phyloP scores from a whole-genome alignment of 1,140 invertebrate genomes.

The Atopsyche davidsoni region DNA sequence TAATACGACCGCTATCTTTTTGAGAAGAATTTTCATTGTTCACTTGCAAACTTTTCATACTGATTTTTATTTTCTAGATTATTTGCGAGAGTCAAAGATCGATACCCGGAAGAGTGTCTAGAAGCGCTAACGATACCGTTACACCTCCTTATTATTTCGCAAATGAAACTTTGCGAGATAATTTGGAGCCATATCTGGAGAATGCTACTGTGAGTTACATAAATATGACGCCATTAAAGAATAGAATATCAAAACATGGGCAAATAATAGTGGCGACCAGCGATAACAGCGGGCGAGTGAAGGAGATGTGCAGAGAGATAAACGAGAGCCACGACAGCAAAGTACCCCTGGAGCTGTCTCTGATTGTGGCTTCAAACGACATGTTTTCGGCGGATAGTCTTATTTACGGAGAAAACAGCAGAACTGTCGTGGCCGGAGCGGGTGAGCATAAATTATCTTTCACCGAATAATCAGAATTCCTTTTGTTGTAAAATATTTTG shows the following conservation, averaged over 20 bases:
- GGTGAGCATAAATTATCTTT: conserved; percentile 19
- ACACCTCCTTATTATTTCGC: no score
- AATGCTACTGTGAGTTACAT: conserved; percentile 22
- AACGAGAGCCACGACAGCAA: conserved; percentile 20
- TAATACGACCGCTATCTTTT: no score
- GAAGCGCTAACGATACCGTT: conserved; percentile 8
- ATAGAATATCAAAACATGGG: no score
- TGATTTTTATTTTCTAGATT: conserved; percentile 32
- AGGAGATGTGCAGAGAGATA: conserved; percentile 25
- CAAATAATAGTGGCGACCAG: conserved; percentile 30
- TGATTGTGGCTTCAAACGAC: conserved; percentile 41
- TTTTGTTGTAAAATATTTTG: no score
- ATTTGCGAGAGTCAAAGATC: conserved; percentile 32
- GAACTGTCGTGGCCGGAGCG: conserved; percentile 22
- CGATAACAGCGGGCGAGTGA: conserved; percentile 18
- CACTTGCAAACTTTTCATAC: no score
- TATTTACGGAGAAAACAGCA: conserved; percentile 31
- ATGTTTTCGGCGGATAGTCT: conserved; percentile 41
- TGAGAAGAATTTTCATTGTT: no score
- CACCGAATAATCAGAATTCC: no score
- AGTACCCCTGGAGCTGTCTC: conserved; percentile 40
- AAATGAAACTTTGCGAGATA: neutral
- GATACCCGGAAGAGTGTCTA: neutral
- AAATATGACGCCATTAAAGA: no score
- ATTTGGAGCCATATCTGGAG: conserved; percentile 5